Evolutionary conservation across 2,797 vertebrate genomes (phyloP).

Genomic region (Xenopus petersii): DNA sequence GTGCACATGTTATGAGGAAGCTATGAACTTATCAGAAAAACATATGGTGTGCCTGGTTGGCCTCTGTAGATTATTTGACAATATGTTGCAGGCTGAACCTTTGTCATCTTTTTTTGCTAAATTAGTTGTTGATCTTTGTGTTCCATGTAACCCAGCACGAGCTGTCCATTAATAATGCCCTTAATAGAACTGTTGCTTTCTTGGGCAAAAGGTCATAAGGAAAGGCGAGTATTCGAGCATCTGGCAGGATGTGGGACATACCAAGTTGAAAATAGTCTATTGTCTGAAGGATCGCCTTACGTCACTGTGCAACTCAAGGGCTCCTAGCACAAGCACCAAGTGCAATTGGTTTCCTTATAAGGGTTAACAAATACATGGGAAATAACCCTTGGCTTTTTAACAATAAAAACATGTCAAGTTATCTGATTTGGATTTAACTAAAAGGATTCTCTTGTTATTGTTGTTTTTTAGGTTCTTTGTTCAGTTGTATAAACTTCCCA

Average conservation of each 20-base stretch:
- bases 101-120: too few relatives aligned
- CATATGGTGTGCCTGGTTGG: too few relatives aligned
- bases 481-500: too few relatives aligned
- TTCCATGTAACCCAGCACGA: too few relatives aligned
- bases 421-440: background rate
- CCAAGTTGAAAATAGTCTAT: conserved; percentile 35
- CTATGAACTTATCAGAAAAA: too few relatives aligned
- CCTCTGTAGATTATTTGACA: too few relatives aligned
- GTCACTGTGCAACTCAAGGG: conserved; percentile 4
- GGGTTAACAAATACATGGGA: conserved; percentile 8
- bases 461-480: too few relatives aligned
- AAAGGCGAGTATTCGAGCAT: conserved; percentile 10
- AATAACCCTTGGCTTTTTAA: background rate
- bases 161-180: too few relatives aligned
- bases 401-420: background rate
- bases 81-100: too few relatives aligned
- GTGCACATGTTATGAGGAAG: too few relatives aligned
- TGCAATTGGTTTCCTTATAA: conserved; percentile 1
- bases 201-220: conserved; percentile 16
- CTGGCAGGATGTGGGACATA: conserved; percentile 35
- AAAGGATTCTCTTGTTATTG: too few relatives aligned
- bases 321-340: conserved; percentile 3
- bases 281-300: conserved; percentile 26
- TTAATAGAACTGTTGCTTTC: conserved; percentile 17
- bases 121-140: too few relatives aligned